Conservation (phyloP, 2,797 vertebrate species). For the Microctenopoma stevenorrisi region DNA sequence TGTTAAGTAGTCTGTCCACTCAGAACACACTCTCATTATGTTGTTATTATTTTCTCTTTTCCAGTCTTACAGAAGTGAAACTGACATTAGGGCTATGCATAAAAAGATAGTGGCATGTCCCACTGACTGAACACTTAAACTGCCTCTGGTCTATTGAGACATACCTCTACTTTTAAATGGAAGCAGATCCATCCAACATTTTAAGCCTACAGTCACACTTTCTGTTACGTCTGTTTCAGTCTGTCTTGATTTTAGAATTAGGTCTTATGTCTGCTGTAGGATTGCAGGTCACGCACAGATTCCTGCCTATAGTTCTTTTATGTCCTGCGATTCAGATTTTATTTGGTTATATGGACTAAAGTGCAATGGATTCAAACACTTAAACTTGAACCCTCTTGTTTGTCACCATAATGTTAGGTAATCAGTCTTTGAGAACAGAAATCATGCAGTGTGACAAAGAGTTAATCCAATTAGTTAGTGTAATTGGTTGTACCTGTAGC, state of each 20-base stretch:
- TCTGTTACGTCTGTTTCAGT: not conserved
- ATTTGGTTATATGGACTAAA: not conserved
- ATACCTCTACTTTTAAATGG: not conserved
- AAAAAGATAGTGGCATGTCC: constrained; percentile 1
- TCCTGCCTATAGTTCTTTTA: not conserved
- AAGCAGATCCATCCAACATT: not conserved
- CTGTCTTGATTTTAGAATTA: not conserved
- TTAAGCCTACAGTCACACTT: not conserved
- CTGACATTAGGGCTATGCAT: not conserved
- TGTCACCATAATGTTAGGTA: constrained; percentile 12
- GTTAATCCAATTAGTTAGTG: constrained; percentile 50
- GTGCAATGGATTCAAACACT: not conserved
- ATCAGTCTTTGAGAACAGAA: constrained; percentile 26
- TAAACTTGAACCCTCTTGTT: not conserved
- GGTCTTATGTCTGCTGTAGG: not conserved
- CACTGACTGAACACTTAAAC: not conserved
- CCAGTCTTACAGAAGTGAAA: not conserved
- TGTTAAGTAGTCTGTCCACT: no score
- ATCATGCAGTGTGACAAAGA: constrained; percentile 32
- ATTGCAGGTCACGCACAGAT: not conserved
- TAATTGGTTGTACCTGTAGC: constrained; percentile 47
- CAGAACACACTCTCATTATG: not conserved
- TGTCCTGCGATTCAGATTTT: not conserved
- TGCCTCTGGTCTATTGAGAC: not conserved
- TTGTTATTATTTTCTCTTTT: not conserved